Evolutionary conservation across 2,797 vertebrate species (phyloP).

Genomic region (Pipistrellus pygmaeus): DNA sequence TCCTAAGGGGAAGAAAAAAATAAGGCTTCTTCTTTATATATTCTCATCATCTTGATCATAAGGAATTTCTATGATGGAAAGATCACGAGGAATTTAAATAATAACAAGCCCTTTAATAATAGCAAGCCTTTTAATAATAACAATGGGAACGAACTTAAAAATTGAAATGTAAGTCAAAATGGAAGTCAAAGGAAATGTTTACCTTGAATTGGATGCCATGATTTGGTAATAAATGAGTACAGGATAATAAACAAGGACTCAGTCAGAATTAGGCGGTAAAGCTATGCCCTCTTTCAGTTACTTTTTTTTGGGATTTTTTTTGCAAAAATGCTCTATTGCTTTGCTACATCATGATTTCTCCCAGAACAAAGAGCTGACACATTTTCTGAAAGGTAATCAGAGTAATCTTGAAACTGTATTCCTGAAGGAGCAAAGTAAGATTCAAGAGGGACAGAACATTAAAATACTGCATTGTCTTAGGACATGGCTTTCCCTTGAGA

Average conservation of each 20-base stretch:
- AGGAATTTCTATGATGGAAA: slow-evolving; percentile 1
- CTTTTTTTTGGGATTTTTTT: not conserved
- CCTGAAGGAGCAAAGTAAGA: slow-evolving; percentile 1
- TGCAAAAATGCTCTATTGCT: not conserved
- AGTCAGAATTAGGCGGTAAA: not conserved
- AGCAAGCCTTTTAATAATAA: not conserved
- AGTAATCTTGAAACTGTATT: slow-evolving; percentile 28
- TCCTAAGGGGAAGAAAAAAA: not conserved
- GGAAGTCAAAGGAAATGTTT: slow-evolving; percentile 18
- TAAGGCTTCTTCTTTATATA: not conserved
- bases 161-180: not conserved
- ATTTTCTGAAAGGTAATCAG: slow-evolving; percentile 40
- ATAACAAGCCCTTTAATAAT: not conserved
- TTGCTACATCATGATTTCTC: not conserved
- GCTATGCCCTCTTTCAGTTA: not conserved
- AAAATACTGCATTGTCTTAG: not conserved
- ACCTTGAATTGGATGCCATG: not conserved
- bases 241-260: not conserved
- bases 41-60: not conserved
- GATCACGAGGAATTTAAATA: not conserved
- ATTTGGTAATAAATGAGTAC: not conserved
- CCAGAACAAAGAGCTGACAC: slow-evolving; percentile 3
- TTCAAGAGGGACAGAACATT: not conserved
- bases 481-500: not conserved
- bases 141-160: not conserved